Percentiles rank a stretch among this genome's conserved stretches.
These are phyloP conservation scores for Apamea monoglypha DNA, from an alignment of 2,888 invertebrate genomes.

Conservation along the genomic window DNA sequence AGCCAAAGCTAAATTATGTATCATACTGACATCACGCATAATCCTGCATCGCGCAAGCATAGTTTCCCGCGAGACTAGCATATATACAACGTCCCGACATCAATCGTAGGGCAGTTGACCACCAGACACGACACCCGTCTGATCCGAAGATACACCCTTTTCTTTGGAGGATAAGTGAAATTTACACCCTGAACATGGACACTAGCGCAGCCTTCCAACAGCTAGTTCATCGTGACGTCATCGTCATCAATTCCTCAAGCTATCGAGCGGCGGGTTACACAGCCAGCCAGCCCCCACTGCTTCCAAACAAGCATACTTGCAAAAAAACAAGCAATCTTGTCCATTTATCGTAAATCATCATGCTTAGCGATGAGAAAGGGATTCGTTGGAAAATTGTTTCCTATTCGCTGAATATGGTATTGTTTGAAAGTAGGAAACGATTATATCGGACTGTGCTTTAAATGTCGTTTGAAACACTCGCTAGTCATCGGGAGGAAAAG, in stretches of 20 bases:
- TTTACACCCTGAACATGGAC: background rate
- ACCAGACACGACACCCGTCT: no score
- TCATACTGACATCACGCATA: background rate
- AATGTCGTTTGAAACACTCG: constrained; percentile 33
- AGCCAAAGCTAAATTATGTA: background rate
- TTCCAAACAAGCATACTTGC: no score
- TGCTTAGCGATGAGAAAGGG: constrained; percentile 26
- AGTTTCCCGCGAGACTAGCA: no score
- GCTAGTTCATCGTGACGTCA: background rate
- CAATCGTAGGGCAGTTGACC: no score
- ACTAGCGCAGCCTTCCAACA: background rate
- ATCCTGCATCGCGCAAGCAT: background rate
- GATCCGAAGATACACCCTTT: background rate
- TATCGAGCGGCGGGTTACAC: background rate
- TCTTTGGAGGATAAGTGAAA: background rate
- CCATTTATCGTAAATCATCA: constrained; percentile 5
- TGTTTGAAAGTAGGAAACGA: constrained; percentile 56
- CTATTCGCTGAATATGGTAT: constrained; percentile 40
- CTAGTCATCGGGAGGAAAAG: constrained; percentile 21
- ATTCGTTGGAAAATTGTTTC: constrained; percentile 32
- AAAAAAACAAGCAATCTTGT: background rate
- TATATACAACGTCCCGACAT: no score
- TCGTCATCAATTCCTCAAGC: no score
- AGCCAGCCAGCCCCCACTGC: background rate
- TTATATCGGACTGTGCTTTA: constrained; percentile 9